Evolutionary conservation across 2,113 vertebrate genomes (phyloP).

Genomic region (Chiloscyllium plagiosum): DNA sequence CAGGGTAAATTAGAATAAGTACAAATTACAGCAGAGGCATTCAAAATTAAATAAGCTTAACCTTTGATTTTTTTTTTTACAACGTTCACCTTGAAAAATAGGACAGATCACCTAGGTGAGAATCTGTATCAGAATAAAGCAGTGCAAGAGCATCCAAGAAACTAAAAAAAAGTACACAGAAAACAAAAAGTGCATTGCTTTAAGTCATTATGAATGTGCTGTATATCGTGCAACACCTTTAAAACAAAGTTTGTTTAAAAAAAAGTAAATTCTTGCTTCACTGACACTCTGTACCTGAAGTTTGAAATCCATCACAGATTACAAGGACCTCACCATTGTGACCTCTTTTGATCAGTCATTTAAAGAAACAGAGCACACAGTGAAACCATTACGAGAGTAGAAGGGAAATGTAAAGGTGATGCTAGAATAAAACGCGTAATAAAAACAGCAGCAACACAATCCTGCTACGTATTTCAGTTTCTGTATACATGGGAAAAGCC

Average conservation of each 20-base stretch:
- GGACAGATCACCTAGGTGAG: neutral
- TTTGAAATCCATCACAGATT: neutral
- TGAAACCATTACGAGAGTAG: conserved; percentile 22
- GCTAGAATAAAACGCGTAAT: conserved; percentile 8
- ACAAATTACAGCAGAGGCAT: neutral
- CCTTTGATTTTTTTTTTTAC: neutral
- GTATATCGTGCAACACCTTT: conserved; percentile 26
- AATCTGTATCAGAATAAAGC: conserved; percentile 33
- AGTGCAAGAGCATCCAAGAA: conserved; percentile 33
- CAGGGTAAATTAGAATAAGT: conserved; percentile 1
- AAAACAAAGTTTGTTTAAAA: conserved; percentile 7
- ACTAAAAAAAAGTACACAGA: neutral
- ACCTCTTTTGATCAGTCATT: conserved; percentile 12
- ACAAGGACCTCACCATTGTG: neutral
- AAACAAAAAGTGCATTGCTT: conserved; percentile 34
- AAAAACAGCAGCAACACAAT: conserved; percentile 30
- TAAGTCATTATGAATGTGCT: conserved; percentile 30
- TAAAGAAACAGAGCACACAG: conserved; percentile 23
- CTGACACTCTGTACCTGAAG: neutral
- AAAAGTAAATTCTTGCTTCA: neutral
- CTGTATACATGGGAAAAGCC: conserved; percentile 28
- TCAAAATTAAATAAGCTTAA: conserved; percentile 5
- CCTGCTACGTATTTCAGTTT: conserved; percentile 27
- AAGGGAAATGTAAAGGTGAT: conserved; percentile 15
- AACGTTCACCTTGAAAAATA: conserved; percentile 9